Conservation (phyloP, 2,888 invertebrate species). For the Noctua comes region DNA sequence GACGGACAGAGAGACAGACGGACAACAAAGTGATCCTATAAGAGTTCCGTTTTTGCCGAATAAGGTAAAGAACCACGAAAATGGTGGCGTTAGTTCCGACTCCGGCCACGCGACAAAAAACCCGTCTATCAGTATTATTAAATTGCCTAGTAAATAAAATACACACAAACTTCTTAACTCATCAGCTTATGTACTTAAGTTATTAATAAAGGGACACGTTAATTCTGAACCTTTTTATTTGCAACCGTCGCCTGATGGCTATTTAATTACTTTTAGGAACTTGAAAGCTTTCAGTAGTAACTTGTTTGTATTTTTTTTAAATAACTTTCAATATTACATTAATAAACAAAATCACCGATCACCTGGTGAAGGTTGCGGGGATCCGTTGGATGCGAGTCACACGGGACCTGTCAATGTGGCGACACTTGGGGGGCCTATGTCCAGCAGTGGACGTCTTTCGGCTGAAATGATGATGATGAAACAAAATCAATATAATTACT, state of each 20-base stretch:
- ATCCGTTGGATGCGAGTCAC: too few relatives aligned
- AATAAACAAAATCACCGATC: not conserved
- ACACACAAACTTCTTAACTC: not conserved
- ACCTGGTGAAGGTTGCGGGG: too few relatives aligned
- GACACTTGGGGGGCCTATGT: too few relatives aligned
- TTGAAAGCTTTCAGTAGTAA: conserved; percentile 35
- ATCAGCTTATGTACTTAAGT: conserved; percentile 16
- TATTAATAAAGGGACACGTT: conserved; percentile 31
- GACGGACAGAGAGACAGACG: too few relatives aligned
- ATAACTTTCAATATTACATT: not conserved
- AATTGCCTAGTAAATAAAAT: not conserved
- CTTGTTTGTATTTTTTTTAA: conserved; percentile 1
- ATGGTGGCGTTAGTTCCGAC: not conserved
- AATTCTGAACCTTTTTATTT: conserved; percentile 41
- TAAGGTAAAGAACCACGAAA: not conserved
- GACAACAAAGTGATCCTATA: too few relatives aligned
- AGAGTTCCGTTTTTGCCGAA: too few relatives aligned
- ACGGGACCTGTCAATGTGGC: too few relatives aligned
- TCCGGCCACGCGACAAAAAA: not conserved
- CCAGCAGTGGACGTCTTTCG: too few relatives aligned
- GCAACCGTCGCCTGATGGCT: conserved; percentile 17
- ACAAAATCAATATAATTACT: not conserved
- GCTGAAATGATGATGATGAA: not conserved
- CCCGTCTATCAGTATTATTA: not conserved
- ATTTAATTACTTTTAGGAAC: conserved; percentile 46